phyloP scores from a whole-genome alignment of 2,888 invertebrate species.

The Amblyjoppa fuscipennis region DNA sequence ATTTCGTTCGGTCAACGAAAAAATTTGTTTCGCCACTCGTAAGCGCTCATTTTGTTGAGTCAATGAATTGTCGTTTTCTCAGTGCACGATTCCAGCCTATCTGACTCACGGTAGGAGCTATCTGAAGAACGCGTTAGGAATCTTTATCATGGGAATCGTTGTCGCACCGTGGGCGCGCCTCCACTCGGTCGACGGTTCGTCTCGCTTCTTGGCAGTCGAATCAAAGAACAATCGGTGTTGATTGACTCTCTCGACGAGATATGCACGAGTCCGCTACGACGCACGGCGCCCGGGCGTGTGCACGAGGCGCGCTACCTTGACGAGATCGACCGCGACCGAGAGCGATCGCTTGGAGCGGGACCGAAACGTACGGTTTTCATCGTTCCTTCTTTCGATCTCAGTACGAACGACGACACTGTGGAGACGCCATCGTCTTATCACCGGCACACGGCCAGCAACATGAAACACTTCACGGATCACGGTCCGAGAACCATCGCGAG shows the following conservation, averaged over 20 bases:
- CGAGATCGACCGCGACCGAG: constrained; percentile 55
- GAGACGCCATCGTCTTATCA: constrained; percentile 47
- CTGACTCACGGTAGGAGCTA: no score
- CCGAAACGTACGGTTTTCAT: constrained; percentile 55
- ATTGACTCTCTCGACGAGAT: constrained; percentile 33
- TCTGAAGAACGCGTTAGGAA: no score
- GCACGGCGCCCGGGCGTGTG: not conserved
- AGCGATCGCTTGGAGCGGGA: constrained; percentile 57
- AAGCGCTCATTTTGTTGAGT: no score
- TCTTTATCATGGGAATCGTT: no score
- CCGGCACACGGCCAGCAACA: constrained; percentile 31
- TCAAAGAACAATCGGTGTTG: not conserved
- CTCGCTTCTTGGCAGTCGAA: no score
- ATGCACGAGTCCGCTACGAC: not conserved
- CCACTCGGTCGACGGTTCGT: no score
- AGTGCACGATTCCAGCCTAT: no score
- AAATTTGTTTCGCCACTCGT: no score
- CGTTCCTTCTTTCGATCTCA: constrained; percentile 49
- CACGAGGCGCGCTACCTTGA: constrained; percentile 50
- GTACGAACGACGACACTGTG: constrained; percentile 56
- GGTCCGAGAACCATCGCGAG: constrained; percentile 14
- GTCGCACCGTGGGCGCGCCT: no score
- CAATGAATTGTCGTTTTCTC: no score
- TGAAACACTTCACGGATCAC: constrained; percentile 47
- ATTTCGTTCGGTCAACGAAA: no score